These are phyloP conservation scores for Promerops cafer DNA, from an alignment of 2,113 vertebrate species.

Conservation along the genomic window DNA sequence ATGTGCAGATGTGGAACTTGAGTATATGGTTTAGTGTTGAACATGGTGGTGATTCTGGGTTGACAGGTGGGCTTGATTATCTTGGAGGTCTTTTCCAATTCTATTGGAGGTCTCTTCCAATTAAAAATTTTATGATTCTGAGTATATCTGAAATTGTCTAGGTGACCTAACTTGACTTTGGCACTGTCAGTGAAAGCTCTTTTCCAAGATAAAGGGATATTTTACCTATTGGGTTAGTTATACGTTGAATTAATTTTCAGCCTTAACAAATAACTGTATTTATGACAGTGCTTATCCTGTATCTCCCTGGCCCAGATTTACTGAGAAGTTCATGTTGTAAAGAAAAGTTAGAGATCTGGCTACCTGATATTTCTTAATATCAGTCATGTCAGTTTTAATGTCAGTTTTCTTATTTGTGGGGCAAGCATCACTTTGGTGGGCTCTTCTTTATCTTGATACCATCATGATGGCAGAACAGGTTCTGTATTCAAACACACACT, in stretches of 20 bases:
- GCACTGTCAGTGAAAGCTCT: neutral
- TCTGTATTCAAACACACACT: neutral
- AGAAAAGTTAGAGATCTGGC: neutral
- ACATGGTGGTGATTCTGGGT: neutral
- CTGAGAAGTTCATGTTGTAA: neutral
- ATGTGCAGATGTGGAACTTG: accelerated
- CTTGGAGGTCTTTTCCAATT: neutral
- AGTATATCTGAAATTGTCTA: neutral
- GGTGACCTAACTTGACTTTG: neutral
- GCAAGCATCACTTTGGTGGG: neutral
- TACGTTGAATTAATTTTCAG: neutral
- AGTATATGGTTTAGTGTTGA: neutral
- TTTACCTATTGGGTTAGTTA: neutral
- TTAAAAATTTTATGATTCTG: neutral
- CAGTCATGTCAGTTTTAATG: neutral
- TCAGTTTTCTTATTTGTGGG: neutral
- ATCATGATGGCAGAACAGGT: neutral
- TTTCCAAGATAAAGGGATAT: neutral
- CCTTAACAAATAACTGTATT: neutral
- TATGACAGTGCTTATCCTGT: neutral
- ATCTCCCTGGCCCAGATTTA: neutral
- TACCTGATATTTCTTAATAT: neutral
- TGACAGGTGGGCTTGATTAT: neutral
- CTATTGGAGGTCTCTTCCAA: neutral
- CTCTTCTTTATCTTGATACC: neutral